phyloP scores from a whole-genome alignment of 1,140 invertebrate genomes.

The Cydia splendana region DNA sequence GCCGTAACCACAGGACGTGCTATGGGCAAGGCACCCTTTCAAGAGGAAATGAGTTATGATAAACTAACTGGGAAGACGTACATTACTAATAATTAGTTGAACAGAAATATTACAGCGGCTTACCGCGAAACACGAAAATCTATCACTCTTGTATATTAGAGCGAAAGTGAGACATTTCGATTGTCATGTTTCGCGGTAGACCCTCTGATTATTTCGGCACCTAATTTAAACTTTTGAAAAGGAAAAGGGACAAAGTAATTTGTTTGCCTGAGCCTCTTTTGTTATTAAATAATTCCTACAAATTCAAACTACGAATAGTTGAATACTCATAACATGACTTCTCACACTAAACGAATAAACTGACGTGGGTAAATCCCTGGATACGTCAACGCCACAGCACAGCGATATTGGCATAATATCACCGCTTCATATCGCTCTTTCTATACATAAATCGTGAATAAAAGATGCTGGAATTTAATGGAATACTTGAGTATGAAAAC shows the following conservation, averaged over 20 bases:
- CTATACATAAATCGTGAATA: conserved; percentile 19
- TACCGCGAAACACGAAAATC: too few relatives aligned
- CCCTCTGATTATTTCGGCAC: too few relatives aligned
- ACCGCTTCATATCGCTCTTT: conserved; percentile 23
- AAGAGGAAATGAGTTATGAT: neutral
- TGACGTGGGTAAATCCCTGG: conserved; percentile 15
- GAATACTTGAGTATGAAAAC: conserved; percentile 28
- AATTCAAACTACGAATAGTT: neutral
- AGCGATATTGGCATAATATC: conserved; percentile 29
- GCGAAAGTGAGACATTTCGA: too few relatives aligned
- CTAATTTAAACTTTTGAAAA: neutral
- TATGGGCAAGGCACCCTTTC: neutral
- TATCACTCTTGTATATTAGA: too few relatives aligned
- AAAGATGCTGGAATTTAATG: conserved; percentile 29
- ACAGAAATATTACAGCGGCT: too few relatives aligned
- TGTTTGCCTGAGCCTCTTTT: neutral
- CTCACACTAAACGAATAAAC: conserved; percentile 4
- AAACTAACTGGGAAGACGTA: neutral
- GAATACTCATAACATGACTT: neutral
- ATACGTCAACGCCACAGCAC: neutral
- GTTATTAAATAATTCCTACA: neutral
- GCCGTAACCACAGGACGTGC: neutral
- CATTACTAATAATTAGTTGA: too few relatives aligned
- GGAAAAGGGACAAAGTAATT: neutral
- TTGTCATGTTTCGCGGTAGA: too few relatives aligned